A percentile compares a stretch with the other conserved stretches of the same genome.
Evolutionary conservation across 2,113 vertebrate genomes (phyloP).

Genomic region (Cebidichthys violaceus): DNA sequence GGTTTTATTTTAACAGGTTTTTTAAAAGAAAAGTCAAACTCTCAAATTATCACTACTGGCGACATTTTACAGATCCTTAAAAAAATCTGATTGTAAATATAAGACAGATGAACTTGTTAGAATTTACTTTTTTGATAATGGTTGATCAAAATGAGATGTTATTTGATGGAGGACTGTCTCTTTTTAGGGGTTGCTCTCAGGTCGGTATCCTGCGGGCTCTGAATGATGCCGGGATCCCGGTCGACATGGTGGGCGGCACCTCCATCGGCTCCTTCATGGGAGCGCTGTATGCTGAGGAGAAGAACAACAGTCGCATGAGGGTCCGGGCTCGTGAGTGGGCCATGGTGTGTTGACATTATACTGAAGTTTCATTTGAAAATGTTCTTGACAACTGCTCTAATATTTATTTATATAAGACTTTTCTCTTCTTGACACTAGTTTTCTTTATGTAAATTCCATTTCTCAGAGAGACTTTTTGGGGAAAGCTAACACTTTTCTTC

Average conservation of each 20-base stretch:
- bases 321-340: constrained; percentile 93
- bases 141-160: neutral
- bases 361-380: neutral
- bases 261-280: constrained; percentile 94
- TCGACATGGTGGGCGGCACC: constrained; percentile 94
- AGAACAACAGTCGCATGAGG: constrained; percentile 89
- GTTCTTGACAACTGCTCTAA: neutral
- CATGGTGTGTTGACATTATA: constrained; percentile 83
- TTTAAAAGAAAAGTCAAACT: too few relatives aligned
- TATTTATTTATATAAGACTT: neutral
- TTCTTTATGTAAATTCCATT: neutral
- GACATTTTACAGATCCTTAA: neutral
- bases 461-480: neutral
- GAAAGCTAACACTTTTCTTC: neutral
- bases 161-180: neutral
- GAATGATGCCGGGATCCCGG: constrained; percentile 89
- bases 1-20: neutral
- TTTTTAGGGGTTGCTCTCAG: constrained; percentile 91
- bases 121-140: neutral
- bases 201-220: constrained; percentile 91
- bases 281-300: constrained; percentile 92
- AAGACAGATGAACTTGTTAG: neutral
- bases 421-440: neutral
- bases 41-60: neutral
- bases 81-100: neutral